Conservation (phyloP, 2,888 invertebrate genomes). For the Hydropsyche betteni region DNA sequence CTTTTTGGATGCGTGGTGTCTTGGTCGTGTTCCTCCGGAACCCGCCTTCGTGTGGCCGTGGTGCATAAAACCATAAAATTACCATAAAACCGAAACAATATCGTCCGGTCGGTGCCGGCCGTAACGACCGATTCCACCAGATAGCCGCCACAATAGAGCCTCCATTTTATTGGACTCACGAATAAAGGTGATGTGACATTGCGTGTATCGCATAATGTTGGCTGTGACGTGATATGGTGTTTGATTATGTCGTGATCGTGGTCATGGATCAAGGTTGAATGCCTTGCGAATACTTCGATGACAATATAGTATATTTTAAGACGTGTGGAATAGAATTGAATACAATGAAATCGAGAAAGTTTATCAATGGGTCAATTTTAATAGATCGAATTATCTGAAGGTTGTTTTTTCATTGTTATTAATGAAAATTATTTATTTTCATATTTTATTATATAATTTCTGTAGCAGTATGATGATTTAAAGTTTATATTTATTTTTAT, state of each 20-base stretch:
- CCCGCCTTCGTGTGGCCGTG: conserved; percentile 19
- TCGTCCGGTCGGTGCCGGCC: conserved; percentile 44
- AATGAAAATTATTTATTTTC: too few species aligned
- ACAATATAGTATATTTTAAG: too few species aligned
- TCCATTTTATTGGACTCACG: conserved; percentile 21
- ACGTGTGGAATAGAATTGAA: too few species aligned
- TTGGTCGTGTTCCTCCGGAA: conserved; percentile 10
- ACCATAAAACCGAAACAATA: conserved; percentile 51
- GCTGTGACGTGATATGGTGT: too few species aligned
- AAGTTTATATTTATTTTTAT: too few species aligned
- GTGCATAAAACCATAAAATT: conserved; percentile 51
- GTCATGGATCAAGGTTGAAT: neutral
- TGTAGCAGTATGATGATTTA: too few species aligned
- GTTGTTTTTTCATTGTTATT: too few species aligned
- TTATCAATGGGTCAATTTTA: too few species aligned
- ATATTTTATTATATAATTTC: too few species aligned
- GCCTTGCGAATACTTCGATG: neutral
- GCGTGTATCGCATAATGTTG: neutral
- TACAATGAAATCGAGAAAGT: too few species aligned
- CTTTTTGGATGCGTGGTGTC: neutral
- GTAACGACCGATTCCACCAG: conserved; percentile 39
- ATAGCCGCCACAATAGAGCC: conserved; percentile 38
- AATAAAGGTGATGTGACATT: conserved; percentile 11
- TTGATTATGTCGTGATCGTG: neutral
- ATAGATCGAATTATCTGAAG: too few species aligned